phyloP scores from a whole-genome alignment of 2,888 invertebrate genomes.

The Pollenia labialis region DNA sequence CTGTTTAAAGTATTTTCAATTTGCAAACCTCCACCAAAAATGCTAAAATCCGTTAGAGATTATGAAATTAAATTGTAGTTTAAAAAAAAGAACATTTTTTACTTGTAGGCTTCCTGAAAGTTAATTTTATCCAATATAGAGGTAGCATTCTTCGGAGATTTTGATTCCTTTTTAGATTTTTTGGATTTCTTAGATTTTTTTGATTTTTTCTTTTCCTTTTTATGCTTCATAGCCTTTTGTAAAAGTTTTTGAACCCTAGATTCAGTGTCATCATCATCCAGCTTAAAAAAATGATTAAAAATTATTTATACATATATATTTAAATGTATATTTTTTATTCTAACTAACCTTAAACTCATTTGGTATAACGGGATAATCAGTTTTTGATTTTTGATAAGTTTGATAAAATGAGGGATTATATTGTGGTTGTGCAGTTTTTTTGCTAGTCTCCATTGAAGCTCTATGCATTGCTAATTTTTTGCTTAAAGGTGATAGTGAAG shows the following conservation, averaged over 20 bases:
- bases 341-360: slow-evolving; percentile 74
- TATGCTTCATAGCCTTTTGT: slow-evolving; percentile 92
- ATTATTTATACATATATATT: not conserved
- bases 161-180: slow-evolving; percentile 82
- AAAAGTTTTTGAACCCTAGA: slow-evolving; percentile 94
- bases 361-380: slow-evolving; percentile 44
- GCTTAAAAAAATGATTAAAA: slow-evolving; percentile 47
- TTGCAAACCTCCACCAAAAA: slow-evolving; percentile 83
- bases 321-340: not conserved
- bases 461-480: slow-evolving; percentile 92
- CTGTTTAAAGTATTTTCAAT: slow-evolving; percentile 77
- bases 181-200: slow-evolving; percentile 86
- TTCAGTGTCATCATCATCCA: slow-evolving; percentile 93
- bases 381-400: slow-evolving; percentile 14
- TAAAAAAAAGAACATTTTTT: slow-evolving; percentile 72
- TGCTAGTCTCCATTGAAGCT: slow-evolving; percentile 54
- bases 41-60: slow-evolving; percentile 1
- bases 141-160: slow-evolving; percentile 82
- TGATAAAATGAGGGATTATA: slow-evolving; percentile 88
- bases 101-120: slow-evolving; percentile 89
- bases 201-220: slow-evolving; percentile 86
- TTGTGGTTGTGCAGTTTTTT: slow-evolving; percentile 81
- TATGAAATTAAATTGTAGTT: not conserved
- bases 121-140: slow-evolving; percentile 88
- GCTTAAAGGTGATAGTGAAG: slow-evolving; percentile 91